A percentile compares a stretch with the other conserved stretches of the same genome.
phyloP scores from a whole-genome alignment of 2,113 vertebrate species.

The Callopanchax toddi region DNA sequence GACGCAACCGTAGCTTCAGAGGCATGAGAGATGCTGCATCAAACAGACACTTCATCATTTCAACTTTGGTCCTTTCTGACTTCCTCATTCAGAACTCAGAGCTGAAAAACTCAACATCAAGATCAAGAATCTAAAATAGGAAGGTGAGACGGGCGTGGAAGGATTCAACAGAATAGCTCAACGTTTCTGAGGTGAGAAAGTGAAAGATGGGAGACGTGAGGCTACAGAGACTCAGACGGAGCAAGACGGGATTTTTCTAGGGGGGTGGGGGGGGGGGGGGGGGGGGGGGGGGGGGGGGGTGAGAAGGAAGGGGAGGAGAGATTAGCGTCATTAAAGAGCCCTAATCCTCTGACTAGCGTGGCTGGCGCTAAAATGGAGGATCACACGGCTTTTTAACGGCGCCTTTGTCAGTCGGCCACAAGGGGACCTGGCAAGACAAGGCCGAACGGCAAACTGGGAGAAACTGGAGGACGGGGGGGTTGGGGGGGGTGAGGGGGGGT shows the following conservation, averaged over 20 bases:
- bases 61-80: not conserved
- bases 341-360: slow-evolving; percentile 91
- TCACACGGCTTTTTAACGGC: slow-evolving; percentile 87
- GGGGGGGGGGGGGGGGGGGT: slow-evolving; percentile 65
- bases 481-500: slow-evolving; percentile 57
- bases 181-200: slow-evolving; percentile 46
- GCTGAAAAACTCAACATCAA: too few species aligned
- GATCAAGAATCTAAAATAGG: not conserved
- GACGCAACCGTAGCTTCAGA: slow-evolving; percentile 6
- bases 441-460: slow-evolving; percentile 70
- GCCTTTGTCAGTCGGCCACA: slow-evolving; percentile 83
- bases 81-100: too few species aligned
- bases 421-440: slow-evolving; percentile 87
- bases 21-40: not conserved
- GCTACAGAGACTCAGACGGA: slow-evolving; percentile 43
- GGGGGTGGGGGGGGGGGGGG: too few species aligned
- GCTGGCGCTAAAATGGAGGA: slow-evolving; percentile 89
- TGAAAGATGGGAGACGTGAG: slow-evolving; percentile 8
- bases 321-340: slow-evolving; percentile 95
- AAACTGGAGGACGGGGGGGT: slow-evolving; percentile 33
- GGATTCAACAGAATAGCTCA: slow-evolving; percentile 3
- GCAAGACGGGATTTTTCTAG: slow-evolving; percentile 53
- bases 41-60: not conserved
- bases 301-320: slow-evolving; percentile 83
- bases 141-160: too few species aligned